Evolutionary conservation across 2,888 invertebrate genomes (phyloP), one percentile per base, ranked within the genome.

Genomic region (Sinodicranocentrus sp.): DNA sequence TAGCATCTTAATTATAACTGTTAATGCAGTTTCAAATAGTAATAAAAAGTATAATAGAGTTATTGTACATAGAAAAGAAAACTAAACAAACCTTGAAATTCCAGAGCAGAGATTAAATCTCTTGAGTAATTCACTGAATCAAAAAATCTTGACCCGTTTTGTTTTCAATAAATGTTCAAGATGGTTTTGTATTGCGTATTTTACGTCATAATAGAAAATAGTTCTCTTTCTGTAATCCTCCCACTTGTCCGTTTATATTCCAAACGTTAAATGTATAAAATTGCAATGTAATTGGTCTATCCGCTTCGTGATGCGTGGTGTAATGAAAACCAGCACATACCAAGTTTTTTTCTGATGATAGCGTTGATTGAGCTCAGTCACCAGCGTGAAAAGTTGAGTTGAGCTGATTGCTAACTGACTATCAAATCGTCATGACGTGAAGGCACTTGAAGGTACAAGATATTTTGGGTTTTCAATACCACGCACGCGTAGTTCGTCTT

Each of bases 31-130:
- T 15, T 15, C n/a, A n/a, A n/a, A n/a, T n/a, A n/a, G 17, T 17
- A 48, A 21, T 57, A 57, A 17, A 61, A 63, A 8, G 17, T 39
- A 63, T 33, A 63, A 33, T 26, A 19, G n/a, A n/a, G n/a, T n/a
- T n/a, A 10, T 48, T 48, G 48, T 2, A 39, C 6, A 10, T 52
- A 39, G 3, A 43, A 19, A 48, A 39, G 15, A 43, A n/a, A 63
- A 63, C 39, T 76, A 25, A 44, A 76, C 77, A 68, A 77, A 77
- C 77, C 77, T 77, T 77, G 68, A 26, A 68, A 77, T 59, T 77
- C 77, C 77, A 68, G 59, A 1, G 15, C 21, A 26, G 63, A 13
- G 48, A 33, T 33, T 33, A 6, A 33, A 33, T 6, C 33, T 57
- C 57, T 5, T 21, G 57, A 5, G 57, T 57, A n/a, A n/a, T 57